Evolutionary conservation across 1,140 invertebrate genomes (phyloP).

Genomic region (Temnothorax longispinosus): DNA sequence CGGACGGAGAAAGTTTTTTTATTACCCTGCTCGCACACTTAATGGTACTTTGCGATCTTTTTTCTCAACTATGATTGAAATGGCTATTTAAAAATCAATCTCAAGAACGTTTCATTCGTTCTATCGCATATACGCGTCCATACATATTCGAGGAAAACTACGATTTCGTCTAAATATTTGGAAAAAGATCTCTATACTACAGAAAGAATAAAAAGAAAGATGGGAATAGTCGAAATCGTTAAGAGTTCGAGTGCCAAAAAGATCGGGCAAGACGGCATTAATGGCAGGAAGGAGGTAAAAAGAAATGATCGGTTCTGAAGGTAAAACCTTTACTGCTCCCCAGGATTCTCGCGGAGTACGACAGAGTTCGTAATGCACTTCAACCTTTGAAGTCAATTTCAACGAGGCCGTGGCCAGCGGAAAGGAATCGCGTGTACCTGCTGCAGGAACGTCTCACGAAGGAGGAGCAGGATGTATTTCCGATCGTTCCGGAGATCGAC

Average conservation of each 20-base stretch:
- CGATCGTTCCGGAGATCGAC: slow-evolving; percentile 75
- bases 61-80: slow-evolving; percentile 33
- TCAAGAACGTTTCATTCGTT: not conserved
- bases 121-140: not conserved
- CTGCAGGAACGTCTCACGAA: slow-evolving; percentile 65
- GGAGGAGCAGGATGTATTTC: slow-evolving; percentile 75
- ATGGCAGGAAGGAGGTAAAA: not conserved
- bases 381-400: slow-evolving; percentile 73
- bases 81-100: slow-evolving; percentile 27
- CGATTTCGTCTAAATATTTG: not conserved
- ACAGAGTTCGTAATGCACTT: slow-evolving; percentile 75
- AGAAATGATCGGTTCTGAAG: slow-evolving; percentile 18
- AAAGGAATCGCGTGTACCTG: slow-evolving; percentile 74
- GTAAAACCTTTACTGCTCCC: slow-evolving; percentile 66
- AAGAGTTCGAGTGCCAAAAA: not conserved
- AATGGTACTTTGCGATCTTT: slow-evolving; percentile 45
- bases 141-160: not conserved
- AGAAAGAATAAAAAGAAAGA: not conserved
- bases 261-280: slow-evolving; percentile 28
- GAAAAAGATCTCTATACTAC: not conserved
- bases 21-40: slow-evolving; percentile 38
- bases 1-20: slow-evolving; percentile 43
- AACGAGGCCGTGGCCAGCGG: slow-evolving; percentile 69
- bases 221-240: not conserved
- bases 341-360: slow-evolving; percentile 74